Evolutionary conservation across 2,113 vertebrate genomes (phyloP), one percentile per base, ranked within the genome.

Genomic region (Gymnocephalus cernua): DNA sequence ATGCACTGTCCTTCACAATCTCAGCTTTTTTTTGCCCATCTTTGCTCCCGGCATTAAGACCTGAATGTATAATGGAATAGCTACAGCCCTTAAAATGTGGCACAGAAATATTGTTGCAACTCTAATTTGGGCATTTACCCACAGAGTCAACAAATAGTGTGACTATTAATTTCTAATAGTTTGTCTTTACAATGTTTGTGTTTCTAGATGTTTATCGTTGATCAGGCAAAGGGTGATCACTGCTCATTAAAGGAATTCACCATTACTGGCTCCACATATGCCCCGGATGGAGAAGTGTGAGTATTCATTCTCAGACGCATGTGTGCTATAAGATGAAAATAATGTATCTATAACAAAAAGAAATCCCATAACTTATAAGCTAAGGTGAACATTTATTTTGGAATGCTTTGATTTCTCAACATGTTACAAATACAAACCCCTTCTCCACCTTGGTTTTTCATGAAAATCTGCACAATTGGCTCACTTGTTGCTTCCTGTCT

Each of bases 261-360:
- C 11, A 93, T 99, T 59, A 97, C 96, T 23, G 98, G 98, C 23
- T 99, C 98, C 54, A 99, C 98, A 1, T 99, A 99, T 0, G 97
- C 97, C 50, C 98, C 98, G 18, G 93, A 96, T 76, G 98, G 98
- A 95, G 95, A 97, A 95, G 96, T 99, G 98, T 99, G 94, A 97
- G 97, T 97, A 92, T 82, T 71, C 2, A n/a, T 14, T 56, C 4
- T 64, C 13, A 50, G 13, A 14, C 0, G 15, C 25, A 1, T 67
- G 19, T 71, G 9, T 58, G 10, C 3, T n/a, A 14, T 66, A 25
- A 50, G 9, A 6, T 68, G 23, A 35, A 63, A 45, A 48, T 54
- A 2, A 7, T 74, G 1, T 0, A 25, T 65, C 0, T 12, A 11
- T 16, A 19, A 68, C 8, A 25, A 47, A 47, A 57, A 32, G 4